Evolutionary conservation across 1,140 invertebrate genomes (phyloP).

Genomic region (Penaeus chinensis): DNA sequence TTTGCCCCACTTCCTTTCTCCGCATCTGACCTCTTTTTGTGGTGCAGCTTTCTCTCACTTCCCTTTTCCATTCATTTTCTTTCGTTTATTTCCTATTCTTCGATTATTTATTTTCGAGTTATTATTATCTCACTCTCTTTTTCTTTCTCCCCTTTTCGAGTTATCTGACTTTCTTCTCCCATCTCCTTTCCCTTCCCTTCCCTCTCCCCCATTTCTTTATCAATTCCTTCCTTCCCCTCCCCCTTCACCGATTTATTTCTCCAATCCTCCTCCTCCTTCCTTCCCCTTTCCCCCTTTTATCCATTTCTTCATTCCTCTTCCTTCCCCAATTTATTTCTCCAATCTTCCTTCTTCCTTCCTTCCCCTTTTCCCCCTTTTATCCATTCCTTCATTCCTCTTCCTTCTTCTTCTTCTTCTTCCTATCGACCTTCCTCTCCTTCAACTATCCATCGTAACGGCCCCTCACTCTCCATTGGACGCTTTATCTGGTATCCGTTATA

Average conservation of each 20-base stretch:
- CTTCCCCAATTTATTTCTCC: background rate
- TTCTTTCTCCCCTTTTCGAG: background rate
- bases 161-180: no score
- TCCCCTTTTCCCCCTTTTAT: background rate
- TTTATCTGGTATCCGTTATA: no score
- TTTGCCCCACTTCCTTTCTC: conserved; percentile 1
- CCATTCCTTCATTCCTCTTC: background rate
- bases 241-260: background rate
- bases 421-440: background rate
- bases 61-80: background rate
- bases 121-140: background rate
- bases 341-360: background rate
- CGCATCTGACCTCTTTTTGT: background rate
- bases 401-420: background rate
- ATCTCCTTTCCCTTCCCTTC: background rate
- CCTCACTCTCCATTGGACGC: no score
- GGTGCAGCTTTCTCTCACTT: background rate
- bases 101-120: background rate
- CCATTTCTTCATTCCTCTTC: background rate
- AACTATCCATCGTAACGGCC: no score
- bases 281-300: background rate
- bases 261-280: background rate
- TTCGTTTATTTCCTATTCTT: background rate
- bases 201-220: background rate
- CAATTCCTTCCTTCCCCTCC: background rate